Evolutionary conservation across 2,888 invertebrate genomes (phyloP).

Genomic region (Trichogramma evanescens): DNA sequence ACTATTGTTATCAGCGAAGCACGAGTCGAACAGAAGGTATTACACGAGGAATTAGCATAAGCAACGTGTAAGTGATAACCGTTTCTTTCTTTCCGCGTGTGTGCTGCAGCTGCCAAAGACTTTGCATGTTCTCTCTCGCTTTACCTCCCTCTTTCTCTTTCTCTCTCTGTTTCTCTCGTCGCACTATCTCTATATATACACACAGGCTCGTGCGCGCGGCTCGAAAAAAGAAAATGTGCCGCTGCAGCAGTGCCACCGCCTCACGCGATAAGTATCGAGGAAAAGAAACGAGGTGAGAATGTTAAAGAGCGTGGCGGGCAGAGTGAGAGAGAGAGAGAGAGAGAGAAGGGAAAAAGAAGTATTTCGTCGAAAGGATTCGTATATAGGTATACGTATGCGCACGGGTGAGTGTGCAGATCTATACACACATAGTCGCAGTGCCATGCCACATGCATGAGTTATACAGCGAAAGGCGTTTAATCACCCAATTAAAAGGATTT

Average conservation of each 20-base stretch:
- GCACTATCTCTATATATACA: too few relatives aligned
- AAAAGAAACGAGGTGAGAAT: conserved; percentile 5
- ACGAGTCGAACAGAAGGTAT: conserved; percentile 7
- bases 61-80: conserved; percentile 17
- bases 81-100: not conserved
- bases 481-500: conserved; percentile 39
- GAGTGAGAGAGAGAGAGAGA: conserved; percentile 3
- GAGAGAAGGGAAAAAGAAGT: conserved; percentile 20
- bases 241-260: not conserved
- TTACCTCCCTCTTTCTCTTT: too few relatives aligned
- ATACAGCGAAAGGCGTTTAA: conserved; percentile 29
- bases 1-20: not conserved
- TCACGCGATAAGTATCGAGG: not conserved
- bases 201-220: not conserved
- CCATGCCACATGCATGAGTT: too few relatives aligned
- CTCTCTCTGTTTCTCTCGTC: too few relatives aligned
- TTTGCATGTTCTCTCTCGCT: too few relatives aligned
- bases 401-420: not conserved
- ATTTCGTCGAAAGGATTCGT: conserved; percentile 13
- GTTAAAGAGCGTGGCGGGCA: not conserved
- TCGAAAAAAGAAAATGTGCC: conserved; percentile 5
- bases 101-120: too few relatives aligned
- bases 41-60: conserved; percentile 16
- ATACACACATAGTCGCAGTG: too few relatives aligned
- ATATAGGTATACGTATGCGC: too few relatives aligned